Conservation (phyloP, 2,113 vertebrate genomes). For the Gobio gobio region DNA sequence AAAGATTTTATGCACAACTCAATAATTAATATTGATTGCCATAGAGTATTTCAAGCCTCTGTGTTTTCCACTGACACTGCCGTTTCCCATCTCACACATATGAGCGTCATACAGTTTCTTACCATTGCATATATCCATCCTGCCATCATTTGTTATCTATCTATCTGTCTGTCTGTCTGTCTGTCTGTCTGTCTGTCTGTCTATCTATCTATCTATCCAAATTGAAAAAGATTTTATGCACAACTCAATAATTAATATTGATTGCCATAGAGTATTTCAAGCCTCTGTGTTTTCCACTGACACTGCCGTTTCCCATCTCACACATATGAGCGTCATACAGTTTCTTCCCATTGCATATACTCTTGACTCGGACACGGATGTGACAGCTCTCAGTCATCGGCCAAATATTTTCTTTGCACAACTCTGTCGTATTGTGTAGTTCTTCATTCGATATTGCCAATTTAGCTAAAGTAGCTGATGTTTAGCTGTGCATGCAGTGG, state of each 20-base stretch:
- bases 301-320: not conserved
- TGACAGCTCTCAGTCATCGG: not conserved
- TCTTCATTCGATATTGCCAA: conserved; percentile 5
- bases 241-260: not conserved
- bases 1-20: not conserved
- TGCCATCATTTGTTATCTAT: no score
- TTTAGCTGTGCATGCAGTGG: not conserved
- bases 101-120: not conserved
- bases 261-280: not conserved
- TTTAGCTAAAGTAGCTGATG: not conserved
- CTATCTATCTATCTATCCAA: not conserved
- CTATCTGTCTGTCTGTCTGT: no score
- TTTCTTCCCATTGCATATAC: not conserved
- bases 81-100: not conserved
- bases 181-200: no score
- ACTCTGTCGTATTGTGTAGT: not conserved
- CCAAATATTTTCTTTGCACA: conserved; percentile 8
- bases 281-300: not conserved
- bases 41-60: not conserved
- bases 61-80: not conserved
- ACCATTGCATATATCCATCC: not conserved
- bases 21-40: not conserved
- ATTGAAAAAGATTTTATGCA: not conserved
- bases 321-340: not conserved
- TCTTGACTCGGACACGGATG: not conserved